Base-by-base conservation (phyloP, 2,888 invertebrate species). In the Caenorhabditis becei region DNA sequence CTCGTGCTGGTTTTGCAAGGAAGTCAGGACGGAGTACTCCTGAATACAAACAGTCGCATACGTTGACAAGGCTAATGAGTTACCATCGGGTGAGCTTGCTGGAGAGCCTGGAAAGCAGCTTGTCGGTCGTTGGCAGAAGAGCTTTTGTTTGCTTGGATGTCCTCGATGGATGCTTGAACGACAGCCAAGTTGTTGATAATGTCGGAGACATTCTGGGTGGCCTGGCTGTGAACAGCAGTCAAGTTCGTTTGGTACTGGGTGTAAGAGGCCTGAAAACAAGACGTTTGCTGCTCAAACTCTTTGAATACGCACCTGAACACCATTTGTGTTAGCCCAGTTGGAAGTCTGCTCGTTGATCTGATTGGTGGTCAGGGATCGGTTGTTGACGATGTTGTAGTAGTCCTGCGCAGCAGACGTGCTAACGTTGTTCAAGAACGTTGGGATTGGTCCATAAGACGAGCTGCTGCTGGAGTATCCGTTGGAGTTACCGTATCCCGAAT, bases 311-410 rank as follows among this genome's bases (percentile, higher is more conserved):
- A 72, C 72, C 49, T 72, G 72, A 56, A 72, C 65, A 4, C 65
- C 58, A 24, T 72, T 72, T 5, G 72, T 58, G 7, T 18, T 8
- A 4, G 72, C 72, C 72, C 72, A 72, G 24, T 65, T 72, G n/a
- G 72, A 10, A 11, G 72, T 58, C 28, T 65, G 63, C 26, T 72
- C 72, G 24, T 65, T 72, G 10, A 72, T 72, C 49, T 72, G 72
- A 26, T 72, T 72, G 11, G 72, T 72, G 4, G 72, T 65, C 24
- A 72, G 35, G 7, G 72, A 49, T 49, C 16, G 18, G 26, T 72
- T 72, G 37, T 72, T 72, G 24, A 72, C 72, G 47, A 72, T 72
- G 37, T 65, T 72, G 49, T 16, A 72, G 28, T 72, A 62, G 20
- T 69, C 62, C 37, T 77, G 75, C 20, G 75, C 66, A 51, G 65